Evolutionary conservation across 2,888 invertebrate genomes (phyloP).

Genomic region (Mesochorus sp.): DNA sequence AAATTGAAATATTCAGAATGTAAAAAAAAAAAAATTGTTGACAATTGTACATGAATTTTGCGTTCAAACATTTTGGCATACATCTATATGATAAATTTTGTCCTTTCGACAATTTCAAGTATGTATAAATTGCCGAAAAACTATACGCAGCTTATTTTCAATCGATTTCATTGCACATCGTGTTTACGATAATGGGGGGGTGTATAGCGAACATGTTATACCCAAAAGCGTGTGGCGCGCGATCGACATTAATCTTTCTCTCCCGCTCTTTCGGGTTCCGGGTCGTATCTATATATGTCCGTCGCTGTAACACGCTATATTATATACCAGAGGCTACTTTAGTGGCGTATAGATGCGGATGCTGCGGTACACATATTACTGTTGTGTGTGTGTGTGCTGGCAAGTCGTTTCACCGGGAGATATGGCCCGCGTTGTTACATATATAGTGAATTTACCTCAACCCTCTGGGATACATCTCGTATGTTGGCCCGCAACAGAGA

Average conservation of each 20-base stretch:
- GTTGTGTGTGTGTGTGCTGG: slow-evolving; percentile 25
- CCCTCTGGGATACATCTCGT: background rate
- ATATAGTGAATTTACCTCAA: background rate
- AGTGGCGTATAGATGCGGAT: slow-evolving; percentile 14
- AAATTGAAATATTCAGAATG: too few species aligned
- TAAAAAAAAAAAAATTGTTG: too few species aligned
- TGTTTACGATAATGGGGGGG: slow-evolving; percentile 71
- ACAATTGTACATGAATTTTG: too few species aligned
- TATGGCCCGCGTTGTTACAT: slow-evolving; percentile 10
- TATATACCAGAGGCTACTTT: background rate
- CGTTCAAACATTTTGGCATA: too few species aligned
- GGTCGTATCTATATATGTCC: slow-evolving; percentile 22
- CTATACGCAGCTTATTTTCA: slow-evolving; percentile 64
- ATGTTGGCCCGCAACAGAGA: slow-evolving; percentile 14
- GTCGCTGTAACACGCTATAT: slow-evolving; percentile 14
- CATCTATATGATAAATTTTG: too few species aligned
- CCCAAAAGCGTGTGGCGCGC: slow-evolving; percentile 45
- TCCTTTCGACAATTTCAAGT: too few species aligned
- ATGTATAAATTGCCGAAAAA: too few species aligned
- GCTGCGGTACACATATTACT: background rate
- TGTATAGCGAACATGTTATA: slow-evolving; percentile 31
- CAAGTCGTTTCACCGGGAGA: slow-evolving; percentile 26
- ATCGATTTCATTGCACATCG: slow-evolving; percentile 66
- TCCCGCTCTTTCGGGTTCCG: background rate
- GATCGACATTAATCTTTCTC: slow-evolving; percentile 52